Percentiles rank a stretch among this genome's conserved stretches.
Evolutionary conservation across 2,113 vertebrate species (phyloP).

Genomic region (Pelmatolapia mariae): DNA sequence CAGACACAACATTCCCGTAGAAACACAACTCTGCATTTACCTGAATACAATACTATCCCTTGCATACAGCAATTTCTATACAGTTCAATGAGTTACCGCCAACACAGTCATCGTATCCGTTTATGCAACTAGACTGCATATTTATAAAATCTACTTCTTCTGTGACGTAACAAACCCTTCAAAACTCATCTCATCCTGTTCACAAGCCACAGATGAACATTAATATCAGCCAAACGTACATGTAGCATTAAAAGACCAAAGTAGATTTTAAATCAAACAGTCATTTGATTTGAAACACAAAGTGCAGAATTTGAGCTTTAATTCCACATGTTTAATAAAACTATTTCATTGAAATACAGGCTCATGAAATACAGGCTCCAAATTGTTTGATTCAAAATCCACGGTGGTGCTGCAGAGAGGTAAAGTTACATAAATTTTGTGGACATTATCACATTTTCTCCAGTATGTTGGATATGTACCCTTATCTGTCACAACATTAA

Average conservation of each 20-base stretch:
- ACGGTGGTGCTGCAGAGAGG: not conserved
- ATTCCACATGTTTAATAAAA: not conserved
- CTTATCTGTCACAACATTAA: not conserved
- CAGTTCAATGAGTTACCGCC: not conserved
- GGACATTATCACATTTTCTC: not conserved
- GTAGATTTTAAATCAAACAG: not conserved
- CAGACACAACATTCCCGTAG: not conserved
- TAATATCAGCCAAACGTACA: not conserved
- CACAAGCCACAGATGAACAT: not conserved
- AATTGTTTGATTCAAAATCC: not conserved
- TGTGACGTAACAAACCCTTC: not conserved
- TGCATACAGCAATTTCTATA: not conserved
- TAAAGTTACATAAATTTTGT: not conserved
- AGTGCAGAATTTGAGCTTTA: not conserved
- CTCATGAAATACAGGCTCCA: not conserved
- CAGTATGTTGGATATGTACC: not conserved
- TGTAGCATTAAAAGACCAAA: not conserved
- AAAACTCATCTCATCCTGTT: not conserved
- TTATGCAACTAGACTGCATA: not conserved
- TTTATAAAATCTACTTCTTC: not conserved
- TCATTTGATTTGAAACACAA: not conserved
- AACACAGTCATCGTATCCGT: not conserved
- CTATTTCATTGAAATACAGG: not conserved
- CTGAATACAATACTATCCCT: not conserved
- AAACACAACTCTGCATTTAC: conserved; percentile 1